A percentile compares a stretch with the other conserved stretches of the same genome.
Conservation (phyloP, 2,888 invertebrate genomes). For the Brenthis daphne region DNA sequence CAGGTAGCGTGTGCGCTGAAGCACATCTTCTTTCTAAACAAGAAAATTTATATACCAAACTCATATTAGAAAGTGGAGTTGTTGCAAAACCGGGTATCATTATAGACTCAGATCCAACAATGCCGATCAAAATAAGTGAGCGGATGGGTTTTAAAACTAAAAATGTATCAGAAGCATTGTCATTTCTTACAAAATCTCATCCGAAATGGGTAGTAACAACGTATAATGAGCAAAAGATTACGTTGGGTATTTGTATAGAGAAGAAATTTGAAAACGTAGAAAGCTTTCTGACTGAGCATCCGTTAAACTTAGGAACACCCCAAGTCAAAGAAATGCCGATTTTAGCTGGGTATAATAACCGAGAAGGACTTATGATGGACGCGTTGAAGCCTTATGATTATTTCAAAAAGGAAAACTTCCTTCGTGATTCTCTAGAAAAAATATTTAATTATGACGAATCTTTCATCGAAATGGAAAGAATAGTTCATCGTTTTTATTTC, state of each 20-base stretch:
- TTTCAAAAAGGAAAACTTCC: too few species aligned
- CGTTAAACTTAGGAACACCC: constrained; percentile 47
- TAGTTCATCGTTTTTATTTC: constrained; percentile 35
- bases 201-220: too few species aligned
- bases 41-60: constrained; percentile 55
- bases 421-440: too few species aligned
- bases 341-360: constrained; percentile 55
- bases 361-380: constrained; percentile 37
- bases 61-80: constrained; percentile 59
- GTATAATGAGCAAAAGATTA: too few species aligned
- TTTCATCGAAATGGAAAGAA: constrained; percentile 32
- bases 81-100: constrained; percentile 47
- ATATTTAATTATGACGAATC: constrained; percentile 41
- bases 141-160: constrained; percentile 48
- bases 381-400: too few species aligned
- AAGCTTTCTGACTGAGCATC: constrained; percentile 50
- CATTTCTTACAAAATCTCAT: constrained; percentile 43
- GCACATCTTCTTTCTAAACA: constrained; percentile 52
- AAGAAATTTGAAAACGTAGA: constrained; percentile 51
- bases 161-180: constrained; percentile 47
- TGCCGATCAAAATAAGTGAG: constrained; percentile 52
- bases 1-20: constrained; percentile 59
- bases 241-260: constrained; percentile 49
- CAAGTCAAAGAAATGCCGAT: constrained; percentile 52
- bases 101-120: constrained; percentile 46